These are phyloP conservation scores for Petaurus breviceps DNA, from an alignment of 2,113 vertebrate genomes.

Conservation along the genomic window DNA sequence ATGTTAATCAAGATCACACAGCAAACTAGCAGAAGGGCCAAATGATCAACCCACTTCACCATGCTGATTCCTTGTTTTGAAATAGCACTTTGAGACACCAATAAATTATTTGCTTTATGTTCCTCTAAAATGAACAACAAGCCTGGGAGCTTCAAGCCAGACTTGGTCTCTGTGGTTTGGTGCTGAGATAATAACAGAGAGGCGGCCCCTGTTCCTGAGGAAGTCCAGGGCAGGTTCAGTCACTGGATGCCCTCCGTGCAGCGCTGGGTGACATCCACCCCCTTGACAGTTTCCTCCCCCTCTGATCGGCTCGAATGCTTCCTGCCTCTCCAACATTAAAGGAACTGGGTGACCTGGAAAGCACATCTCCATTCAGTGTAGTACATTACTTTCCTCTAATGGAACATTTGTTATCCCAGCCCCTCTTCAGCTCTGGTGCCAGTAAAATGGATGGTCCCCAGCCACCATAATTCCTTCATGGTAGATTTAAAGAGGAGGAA, in stretches of 20 bases:
- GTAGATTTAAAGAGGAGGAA: conserved; percentile 62
- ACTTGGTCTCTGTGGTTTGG: not conserved
- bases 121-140: not conserved
- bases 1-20: not conserved
- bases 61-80: not conserved
- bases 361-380: conserved; percentile 60
- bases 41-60: not conserved
- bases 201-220: not conserved
- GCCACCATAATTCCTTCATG: conserved; percentile 66
- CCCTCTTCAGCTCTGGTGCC: conserved; percentile 58
- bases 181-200: not conserved
- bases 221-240: not conserved
- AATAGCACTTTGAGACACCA: not conserved
- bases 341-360: conserved; percentile 69
- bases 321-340: conserved; percentile 72
- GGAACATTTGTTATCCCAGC: conserved; percentile 71
- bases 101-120: not conserved
- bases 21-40: not conserved
- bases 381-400: conserved; percentile 68
- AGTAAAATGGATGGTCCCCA: conserved; percentile 58
- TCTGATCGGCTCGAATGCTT: conserved; percentile 46
- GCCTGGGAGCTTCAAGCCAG: not conserved
- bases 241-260: conserved; percentile 20
- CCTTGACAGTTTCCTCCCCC: conserved; percentile 51
- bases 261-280: conserved; percentile 32